These are phyloP conservation scores for Apodemus speciosus DNA, from an alignment of 2,113 vertebrate species.

Conservation along the genomic window DNA sequence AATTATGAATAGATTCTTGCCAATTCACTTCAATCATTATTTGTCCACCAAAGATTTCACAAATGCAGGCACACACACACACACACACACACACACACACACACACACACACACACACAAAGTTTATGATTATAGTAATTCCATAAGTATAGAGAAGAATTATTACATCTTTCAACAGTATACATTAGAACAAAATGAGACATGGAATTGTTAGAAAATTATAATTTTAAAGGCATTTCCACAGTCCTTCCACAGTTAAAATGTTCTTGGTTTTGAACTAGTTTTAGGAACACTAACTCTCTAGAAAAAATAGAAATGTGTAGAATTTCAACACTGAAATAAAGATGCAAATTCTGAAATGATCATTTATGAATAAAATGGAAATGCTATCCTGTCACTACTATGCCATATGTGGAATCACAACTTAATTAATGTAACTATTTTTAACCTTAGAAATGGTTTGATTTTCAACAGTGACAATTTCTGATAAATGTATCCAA, in stretches of 20 bases:
- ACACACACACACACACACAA: neutral
- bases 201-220: neutral
- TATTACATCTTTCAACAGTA: neutral
- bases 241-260: neutral
- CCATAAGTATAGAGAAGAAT: neutral
- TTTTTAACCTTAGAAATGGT: neutral
- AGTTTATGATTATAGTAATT: neutral
- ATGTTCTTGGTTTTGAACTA: slow-evolving; percentile 5
- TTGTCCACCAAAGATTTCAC: neutral
- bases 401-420: neutral
- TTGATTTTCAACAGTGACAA: slow-evolving; percentile 2
- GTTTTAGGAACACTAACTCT: neutral
- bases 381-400: neutral
- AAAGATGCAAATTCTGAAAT: neutral
- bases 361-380: neutral
- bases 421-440: neutral
- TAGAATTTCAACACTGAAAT: neutral
- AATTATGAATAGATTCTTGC: slow-evolving; percentile 12
- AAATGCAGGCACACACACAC: too few relatives aligned
- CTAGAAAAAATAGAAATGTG: neutral
- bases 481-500: neutral
- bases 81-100: too few relatives aligned
- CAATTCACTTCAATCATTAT: slow-evolving; percentile 24
- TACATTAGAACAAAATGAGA: neutral
- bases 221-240: neutral